phyloP scores from a whole-genome alignment of 2,113 vertebrate species.

The Ceuthmochares aereus region DNA sequence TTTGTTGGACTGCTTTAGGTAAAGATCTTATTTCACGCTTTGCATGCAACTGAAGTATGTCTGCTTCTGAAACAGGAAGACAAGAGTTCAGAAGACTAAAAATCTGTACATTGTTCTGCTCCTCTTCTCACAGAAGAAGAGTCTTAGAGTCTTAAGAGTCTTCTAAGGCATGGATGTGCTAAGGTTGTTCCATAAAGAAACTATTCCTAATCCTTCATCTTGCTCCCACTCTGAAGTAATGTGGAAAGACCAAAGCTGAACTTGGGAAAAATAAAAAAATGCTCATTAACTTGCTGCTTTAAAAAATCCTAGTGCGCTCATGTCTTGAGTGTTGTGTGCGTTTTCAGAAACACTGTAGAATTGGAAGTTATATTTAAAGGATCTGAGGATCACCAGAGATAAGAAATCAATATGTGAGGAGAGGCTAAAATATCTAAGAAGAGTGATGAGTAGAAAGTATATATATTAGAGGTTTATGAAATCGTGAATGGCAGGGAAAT shows the following conservation, averaged over 20 bases:
- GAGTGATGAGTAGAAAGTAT: not conserved
- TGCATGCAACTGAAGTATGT: not conserved
- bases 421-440: not conserved
- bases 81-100: not conserved
- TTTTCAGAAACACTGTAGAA: not conserved
- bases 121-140: not conserved
- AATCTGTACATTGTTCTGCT: not conserved
- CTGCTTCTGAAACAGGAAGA: not conserved
- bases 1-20: conserved; percentile 95
- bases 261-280: not conserved
- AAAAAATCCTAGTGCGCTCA: not conserved
- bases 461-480: not conserved
- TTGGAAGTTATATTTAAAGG: not conserved
- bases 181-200: not conserved
- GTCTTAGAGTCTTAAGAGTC: too few relatives aligned
- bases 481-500: not conserved
- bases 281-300: not conserved
- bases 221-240: not conserved
- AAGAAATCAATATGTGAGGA: not conserved
- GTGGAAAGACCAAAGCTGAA: not conserved
- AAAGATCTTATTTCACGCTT: not conserved
- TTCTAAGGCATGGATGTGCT: not conserved
- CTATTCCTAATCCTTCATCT: not conserved
- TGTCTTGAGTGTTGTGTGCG: not conserved
- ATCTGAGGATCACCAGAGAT: not conserved